A percentile compares a stretch with the other conserved stretches of the same genome.
These are phyloP conservation scores for Gracilinanus agilis DNA, from an alignment of 2,113 vertebrate genomes.

Conservation along the genomic window DNA sequence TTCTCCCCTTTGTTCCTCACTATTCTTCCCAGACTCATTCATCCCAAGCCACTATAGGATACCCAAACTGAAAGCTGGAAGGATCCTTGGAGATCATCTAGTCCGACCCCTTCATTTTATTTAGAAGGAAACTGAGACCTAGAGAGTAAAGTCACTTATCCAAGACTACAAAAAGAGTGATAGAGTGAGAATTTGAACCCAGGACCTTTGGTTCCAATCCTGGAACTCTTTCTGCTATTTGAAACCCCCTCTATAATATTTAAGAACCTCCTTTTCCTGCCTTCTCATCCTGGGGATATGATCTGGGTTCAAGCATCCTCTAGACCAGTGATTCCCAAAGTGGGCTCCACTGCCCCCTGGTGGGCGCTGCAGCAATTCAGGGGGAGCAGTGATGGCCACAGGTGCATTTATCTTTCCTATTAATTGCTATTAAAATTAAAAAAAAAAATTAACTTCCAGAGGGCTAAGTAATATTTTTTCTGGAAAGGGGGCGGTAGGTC, in stretches of 20 bases:
- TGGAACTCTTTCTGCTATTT: neutral
- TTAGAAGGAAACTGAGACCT: neutral
- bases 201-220: neutral
- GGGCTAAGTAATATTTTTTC: too few species aligned
- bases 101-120: neutral
- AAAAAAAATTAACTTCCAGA: too few species aligned
- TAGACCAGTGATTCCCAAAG: too few species aligned
- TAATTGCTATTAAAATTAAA: too few species aligned
- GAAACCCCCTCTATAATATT: neutral
- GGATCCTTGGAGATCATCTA: neutral
- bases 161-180: too few species aligned
- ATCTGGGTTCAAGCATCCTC: neutral
- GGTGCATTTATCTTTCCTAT: too few species aligned
- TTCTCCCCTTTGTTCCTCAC: neutral
- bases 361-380: too few species aligned
- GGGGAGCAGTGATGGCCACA: too few species aligned
- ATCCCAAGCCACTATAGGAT: neutral
- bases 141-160: neutral
- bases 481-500: too few species aligned
- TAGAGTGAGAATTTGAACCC: neutral
- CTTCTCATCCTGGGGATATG: neutral
- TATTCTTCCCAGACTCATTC: neutral
- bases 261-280: neutral
- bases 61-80: neutral
- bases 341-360: too few species aligned